Evolutionary conservation across 2,888 invertebrate genomes (phyloP).

Genomic region (Drosophila paracracens): DNA sequence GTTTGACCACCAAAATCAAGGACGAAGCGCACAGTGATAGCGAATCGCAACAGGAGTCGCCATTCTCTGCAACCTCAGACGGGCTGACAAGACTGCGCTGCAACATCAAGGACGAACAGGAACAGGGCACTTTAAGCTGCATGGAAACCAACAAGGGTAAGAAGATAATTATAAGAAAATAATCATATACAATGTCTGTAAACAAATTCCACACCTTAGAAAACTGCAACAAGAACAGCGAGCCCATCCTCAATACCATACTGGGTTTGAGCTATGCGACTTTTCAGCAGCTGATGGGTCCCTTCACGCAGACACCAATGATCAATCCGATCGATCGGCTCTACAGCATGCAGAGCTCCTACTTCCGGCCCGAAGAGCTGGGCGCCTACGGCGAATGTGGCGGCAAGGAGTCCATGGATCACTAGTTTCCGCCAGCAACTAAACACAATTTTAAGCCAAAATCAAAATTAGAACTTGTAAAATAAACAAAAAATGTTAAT

Average conservation of each 20-base stretch:
- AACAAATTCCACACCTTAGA: constrained; percentile 61
- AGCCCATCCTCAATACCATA: constrained; percentile 84
- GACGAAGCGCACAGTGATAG: constrained; percentile 88
- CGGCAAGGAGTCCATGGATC: constrained; percentile 78
- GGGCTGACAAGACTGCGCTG: constrained; percentile 76
- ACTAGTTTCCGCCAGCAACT: constrained; percentile 43
- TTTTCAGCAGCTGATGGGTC: constrained; percentile 85
- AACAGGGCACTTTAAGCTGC: constrained; percentile 82
- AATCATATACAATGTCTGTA: not conserved
- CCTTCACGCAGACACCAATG: constrained; percentile 85
- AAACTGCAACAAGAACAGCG: constrained; percentile 84
- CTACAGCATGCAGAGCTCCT: constrained; percentile 88
- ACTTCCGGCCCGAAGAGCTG: constrained; percentile 87
- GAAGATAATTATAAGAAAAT: not conserved
- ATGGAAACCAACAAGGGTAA: constrained; percentile 84
- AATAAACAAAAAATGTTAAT: constrained; percentile 72
- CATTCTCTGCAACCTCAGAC: constrained; percentile 76
- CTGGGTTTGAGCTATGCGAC: constrained; percentile 85
- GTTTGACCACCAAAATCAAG: constrained; percentile 86
- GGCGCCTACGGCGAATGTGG: constrained; percentile 80
- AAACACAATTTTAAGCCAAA: constrained; percentile 69
- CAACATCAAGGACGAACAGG: constrained; percentile 83
- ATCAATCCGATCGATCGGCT: constrained; percentile 88
- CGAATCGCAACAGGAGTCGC: constrained; percentile 83
- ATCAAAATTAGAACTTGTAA: constrained; percentile 83